A percentile compares a stretch with the other conserved stretches of the same genome.
Evolutionary conservation across 1,140 invertebrate species (phyloP).

Genomic region (Zaprionus lachaisei): DNA sequence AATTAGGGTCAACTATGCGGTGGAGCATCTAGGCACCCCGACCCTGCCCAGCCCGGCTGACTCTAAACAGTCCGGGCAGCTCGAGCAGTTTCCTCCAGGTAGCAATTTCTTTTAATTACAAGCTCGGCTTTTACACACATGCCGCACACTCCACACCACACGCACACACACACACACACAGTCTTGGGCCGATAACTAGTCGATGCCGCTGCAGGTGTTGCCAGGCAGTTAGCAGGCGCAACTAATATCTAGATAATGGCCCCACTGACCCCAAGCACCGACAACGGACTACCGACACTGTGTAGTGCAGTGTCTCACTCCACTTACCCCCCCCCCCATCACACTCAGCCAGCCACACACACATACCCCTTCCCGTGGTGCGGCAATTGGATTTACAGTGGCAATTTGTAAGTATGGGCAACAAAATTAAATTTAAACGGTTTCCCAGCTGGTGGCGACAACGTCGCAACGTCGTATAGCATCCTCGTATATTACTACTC

Average conservation of each 20-base stretch:
- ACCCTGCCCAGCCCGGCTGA: background rate
- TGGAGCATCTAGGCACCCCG: conserved; percentile 29
- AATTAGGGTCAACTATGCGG: conserved; percentile 77
- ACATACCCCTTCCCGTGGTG: background rate
- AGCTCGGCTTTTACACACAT: conserved; percentile 28
- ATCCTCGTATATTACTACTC: background rate
- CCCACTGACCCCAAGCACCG: conserved; percentile 28
- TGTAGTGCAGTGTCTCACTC: background rate
- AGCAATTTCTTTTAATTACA: conserved; percentile 77
- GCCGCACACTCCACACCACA: conserved; percentile 1
- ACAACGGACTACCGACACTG: conserved; percentile 12
- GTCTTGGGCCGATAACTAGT: conserved; percentile 30
- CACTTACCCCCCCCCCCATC: background rate
- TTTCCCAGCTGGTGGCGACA: conserved; percentile 44
- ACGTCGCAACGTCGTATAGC: conserved; percentile 4
- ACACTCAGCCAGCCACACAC: conserved; percentile 2
- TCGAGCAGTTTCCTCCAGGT: conserved; percentile 35
- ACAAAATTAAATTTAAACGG: conserved; percentile 41
- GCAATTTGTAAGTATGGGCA: conserved; percentile 41
- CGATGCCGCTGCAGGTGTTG: conserved; percentile 69
- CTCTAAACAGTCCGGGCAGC: conserved; percentile 15
- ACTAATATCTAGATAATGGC: conserved; percentile 60
- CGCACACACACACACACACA: no score
- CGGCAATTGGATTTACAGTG: conserved; percentile 47
- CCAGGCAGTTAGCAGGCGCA: conserved; percentile 65